Base-by-base conservation (phyloP, 2,888 invertebrate species). In the Synergus itoensis region DNA sequence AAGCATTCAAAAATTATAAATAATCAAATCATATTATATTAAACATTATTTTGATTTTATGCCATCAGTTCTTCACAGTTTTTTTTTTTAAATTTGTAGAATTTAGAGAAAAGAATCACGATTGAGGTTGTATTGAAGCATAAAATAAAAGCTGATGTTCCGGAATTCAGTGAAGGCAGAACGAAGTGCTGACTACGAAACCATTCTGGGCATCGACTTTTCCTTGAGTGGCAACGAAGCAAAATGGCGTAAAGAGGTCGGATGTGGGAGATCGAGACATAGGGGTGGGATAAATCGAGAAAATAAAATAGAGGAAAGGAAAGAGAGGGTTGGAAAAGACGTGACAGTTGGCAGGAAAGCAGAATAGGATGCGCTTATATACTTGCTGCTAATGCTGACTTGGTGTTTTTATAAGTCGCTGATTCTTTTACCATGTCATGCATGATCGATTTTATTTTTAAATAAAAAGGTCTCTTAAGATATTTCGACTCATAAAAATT, bases 141-240 rank as follows among this genome's bases (percentile, higher is more conserved):
- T 73, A 73, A 73, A 73, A 73, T 73, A 73, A 73, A 73, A 73
- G 73, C 36, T 53, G 73, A 53, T 73, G 53, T 53, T 73, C 73
- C n/a, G 21, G 48, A 53, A 53, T 73, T 73, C 14, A 53, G 53
- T 36, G 48, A 48, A 73, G 73, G 36, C n/a, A 64, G 53, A 77
- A 16, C 77, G 79, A 86, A 88, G 83, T 88, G 88, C 88, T 88
- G 88, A 88, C 88, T 85, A 81, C 84, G 84, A 85, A 86, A 86
- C 86, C 84, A 87, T 88, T 85, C 84, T 82, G 83, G 86, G 81
- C 81, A 83, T 83, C 78, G 81, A 80, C 80, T 81, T 87, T 87
- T 87, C 81, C 84, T 84, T 84, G 85, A 88, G 86, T 86, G 87
- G 84, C 82, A 84, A 84, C 82, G 84, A 80, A 84, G 86, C 84